Conservation (phyloP, 2,113 vertebrate species). For the Pteruthius melanotis region DNA sequence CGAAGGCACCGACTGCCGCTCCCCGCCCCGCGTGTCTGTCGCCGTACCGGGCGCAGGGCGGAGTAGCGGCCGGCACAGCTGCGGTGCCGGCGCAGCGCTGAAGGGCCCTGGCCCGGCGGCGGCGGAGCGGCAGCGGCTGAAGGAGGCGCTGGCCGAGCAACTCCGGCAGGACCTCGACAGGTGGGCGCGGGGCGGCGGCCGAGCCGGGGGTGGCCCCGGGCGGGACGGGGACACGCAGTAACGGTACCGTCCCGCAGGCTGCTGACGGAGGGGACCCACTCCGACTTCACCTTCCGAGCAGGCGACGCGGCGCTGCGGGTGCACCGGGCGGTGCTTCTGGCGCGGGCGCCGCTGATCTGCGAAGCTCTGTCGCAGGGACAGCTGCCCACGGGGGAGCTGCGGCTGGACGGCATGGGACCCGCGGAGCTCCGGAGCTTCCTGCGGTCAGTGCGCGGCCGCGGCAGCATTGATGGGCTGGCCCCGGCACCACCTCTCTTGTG, state of each 20-base stretch:
- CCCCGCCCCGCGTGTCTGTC: too few relatives aligned
- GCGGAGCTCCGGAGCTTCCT: slow-evolving; percentile 67
- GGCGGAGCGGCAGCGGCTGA: slow-evolving; percentile 68
- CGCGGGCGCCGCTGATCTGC: slow-evolving; percentile 68
- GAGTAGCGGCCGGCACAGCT: too few relatives aligned
- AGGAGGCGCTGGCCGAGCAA: slow-evolving; percentile 65
- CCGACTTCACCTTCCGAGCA: slow-evolving; percentile 24
- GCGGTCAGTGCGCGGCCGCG: slow-evolving; percentile 73
- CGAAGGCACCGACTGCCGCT: too few relatives aligned
- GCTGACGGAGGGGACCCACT: neutral
- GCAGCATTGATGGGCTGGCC: neutral
- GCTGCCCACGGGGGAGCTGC: neutral
- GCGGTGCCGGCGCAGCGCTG: too few relatives aligned
- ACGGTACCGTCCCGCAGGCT: neutral
- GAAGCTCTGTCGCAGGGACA: neutral
- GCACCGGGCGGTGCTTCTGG: slow-evolving; percentile 75
- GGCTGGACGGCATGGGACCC: neutral
- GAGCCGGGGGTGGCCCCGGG: neutral
- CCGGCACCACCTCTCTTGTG: rapidly evolving
- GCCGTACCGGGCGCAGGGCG: too few relatives aligned
- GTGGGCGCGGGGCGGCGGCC: slow-evolving; percentile 31
- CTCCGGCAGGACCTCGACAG: slow-evolving; percentile 73
- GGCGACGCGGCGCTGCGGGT: slow-evolving; percentile 54
- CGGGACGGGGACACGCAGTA: neutral
- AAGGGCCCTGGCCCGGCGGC: neutral